Percentiles rank a stretch among this genome's conserved stretches.
These are phyloP conservation scores for Trichopoda pennipes DNA, from an alignment of 2,888 invertebrate genomes.

Conservation along the genomic window DNA sequence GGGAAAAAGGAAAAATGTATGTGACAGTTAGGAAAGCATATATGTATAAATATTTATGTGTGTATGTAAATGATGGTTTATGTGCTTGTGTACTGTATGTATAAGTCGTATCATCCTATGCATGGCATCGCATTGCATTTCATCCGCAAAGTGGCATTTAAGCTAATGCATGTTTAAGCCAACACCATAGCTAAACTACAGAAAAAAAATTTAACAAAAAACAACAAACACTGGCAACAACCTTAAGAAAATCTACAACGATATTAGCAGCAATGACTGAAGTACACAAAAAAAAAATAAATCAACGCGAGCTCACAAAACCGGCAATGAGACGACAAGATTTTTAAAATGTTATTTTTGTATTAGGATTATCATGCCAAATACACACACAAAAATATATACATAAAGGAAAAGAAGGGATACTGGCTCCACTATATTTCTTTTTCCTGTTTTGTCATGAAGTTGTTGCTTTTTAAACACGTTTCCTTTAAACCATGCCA, in stretches of 20 bases:
- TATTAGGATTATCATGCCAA: constrained; percentile 37
- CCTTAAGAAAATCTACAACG: constrained; percentile 1
- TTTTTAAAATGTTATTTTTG: constrained; percentile 49
- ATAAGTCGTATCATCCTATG: constrained; percentile 54
- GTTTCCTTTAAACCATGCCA: constrained; percentile 26
- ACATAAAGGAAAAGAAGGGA: neutral
- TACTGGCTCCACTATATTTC: neutral
- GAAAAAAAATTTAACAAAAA: constrained; percentile 22
- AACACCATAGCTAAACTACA: constrained; percentile 49
- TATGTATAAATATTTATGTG: neutral
- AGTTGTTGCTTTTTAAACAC: constrained; percentile 34
- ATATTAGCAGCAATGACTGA: neutral
- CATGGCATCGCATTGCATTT: constrained; percentile 54
- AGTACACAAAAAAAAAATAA: constrained; percentile 42
- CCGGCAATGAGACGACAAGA: constrained; percentile 49
- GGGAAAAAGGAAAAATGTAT: constrained; percentile 5
- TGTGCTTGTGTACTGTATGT: constrained; percentile 6
- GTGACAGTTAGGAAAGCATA: neutral
- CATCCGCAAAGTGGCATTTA: constrained; percentile 63
- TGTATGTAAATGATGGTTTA: constrained; percentile 8
- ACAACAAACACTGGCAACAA: constrained; percentile 6
- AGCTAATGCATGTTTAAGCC: constrained; percentile 66
- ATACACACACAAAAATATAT: neutral
- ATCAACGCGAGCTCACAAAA: constrained; percentile 19
- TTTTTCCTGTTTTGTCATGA: neutral